These are phyloP conservation scores for Cataglyphis cursor DNA, from an alignment of 2,888 invertebrate genomes.

Conservation along the genomic window DNA sequence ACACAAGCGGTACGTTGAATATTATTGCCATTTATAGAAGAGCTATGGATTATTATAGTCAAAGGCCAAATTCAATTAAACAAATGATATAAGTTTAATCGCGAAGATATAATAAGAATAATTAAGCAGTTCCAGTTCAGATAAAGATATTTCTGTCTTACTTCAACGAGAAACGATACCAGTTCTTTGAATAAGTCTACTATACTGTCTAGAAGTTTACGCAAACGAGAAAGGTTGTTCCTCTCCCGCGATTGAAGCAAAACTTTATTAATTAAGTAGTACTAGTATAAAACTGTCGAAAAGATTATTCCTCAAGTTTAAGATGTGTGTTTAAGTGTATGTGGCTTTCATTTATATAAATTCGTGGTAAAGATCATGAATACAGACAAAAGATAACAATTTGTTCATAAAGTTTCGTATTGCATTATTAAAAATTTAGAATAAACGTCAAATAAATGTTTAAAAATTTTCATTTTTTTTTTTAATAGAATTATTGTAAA, in stretches of 20 bases:
- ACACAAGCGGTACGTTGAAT: background rate
- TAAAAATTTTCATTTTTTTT: background rate
- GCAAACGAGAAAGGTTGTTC: conserved; percentile 44
- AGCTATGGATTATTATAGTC: background rate
- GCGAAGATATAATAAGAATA: conserved; percentile 46
- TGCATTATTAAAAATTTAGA: background rate
- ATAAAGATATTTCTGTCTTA: conserved; percentile 43
- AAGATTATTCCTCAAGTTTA: conserved; percentile 43
- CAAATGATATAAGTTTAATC: conserved; percentile 27
- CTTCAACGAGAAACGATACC: conserved; percentile 4
- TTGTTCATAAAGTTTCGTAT: background rate
- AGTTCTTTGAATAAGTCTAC: conserved; percentile 32
- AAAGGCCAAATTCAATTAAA: conserved; percentile 12
- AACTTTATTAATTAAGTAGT: conserved; percentile 55
- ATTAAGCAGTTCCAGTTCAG: conserved; percentile 24
- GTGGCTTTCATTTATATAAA: conserved; percentile 34
- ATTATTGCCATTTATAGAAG: background rate
- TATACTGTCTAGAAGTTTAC: conserved; percentile 38
- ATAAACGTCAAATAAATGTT: background rate
- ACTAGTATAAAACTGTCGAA: conserved; percentile 38
- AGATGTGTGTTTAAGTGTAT: background rate
- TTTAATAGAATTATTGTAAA: conserved; percentile 5
- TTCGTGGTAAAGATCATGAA: background rate
- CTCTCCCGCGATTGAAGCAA: conserved; percentile 20
- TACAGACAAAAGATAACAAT: conserved; percentile 4